These are phyloP conservation scores for Monodelphis domestica DNA, from an alignment of 2,797 vertebrate genomes.

Conservation along the genomic window DNA sequence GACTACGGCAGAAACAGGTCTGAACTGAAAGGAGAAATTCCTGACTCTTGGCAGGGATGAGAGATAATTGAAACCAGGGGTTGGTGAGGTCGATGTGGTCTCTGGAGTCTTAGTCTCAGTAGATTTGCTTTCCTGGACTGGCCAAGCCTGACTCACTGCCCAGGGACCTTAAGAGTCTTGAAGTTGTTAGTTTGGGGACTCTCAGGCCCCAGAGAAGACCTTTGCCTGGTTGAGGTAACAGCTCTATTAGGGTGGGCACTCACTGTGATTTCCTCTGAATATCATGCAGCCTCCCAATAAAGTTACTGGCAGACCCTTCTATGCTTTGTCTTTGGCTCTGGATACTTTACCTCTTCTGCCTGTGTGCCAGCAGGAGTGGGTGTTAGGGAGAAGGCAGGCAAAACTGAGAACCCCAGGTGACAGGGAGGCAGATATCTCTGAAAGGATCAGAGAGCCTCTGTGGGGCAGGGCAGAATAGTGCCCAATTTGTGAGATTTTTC, in stretches of 20 bases:
- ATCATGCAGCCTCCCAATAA: slow-evolving; percentile 69
- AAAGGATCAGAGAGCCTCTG: neutral
- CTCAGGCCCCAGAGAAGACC: neutral
- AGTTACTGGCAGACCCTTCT: slow-evolving; percentile 23
- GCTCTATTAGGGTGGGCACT: neutral
- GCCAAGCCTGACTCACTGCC: neutral
- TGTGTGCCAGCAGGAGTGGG: neutral
- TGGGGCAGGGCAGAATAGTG: neutral
- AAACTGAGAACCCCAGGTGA: neutral
- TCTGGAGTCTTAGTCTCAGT: neutral
- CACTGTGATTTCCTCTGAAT: slow-evolving; percentile 42
- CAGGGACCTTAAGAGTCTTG: neutral
- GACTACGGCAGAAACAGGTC: slow-evolving; percentile 5
- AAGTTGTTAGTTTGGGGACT: neutral
- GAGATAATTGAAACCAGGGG: slow-evolving; percentile 14
- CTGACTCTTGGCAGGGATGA: neutral
- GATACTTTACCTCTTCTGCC: neutral
- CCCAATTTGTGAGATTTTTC: neutral
- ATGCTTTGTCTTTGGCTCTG: neutral
- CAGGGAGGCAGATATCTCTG: neutral
- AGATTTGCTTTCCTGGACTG: neutral
- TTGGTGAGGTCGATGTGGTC: slow-evolving; percentile 13
- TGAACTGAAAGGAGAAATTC: neutral
- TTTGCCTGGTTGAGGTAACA: neutral
- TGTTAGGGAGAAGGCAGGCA: neutral